Conservation (phyloP, 2,113 vertebrate genomes). For the Gobio gobio region DNA sequence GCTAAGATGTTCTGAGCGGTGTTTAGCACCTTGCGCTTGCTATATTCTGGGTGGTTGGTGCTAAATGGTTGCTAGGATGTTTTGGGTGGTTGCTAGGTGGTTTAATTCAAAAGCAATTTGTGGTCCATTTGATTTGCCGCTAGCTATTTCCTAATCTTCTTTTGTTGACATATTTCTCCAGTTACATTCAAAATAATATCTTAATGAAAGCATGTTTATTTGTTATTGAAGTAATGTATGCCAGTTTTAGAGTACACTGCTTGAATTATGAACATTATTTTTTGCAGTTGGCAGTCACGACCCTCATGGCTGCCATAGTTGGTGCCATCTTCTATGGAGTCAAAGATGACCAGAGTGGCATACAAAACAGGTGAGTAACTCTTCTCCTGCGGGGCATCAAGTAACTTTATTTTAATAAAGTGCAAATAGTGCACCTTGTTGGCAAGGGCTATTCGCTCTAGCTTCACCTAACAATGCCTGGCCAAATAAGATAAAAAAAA, state of each 20-base stretch:
- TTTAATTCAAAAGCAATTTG: not conserved
- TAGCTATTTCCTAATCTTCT: not conserved
- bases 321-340: slow-evolving; percentile 87
- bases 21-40: too few relatives aligned
- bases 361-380: slow-evolving; percentile 87
- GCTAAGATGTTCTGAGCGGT: too few relatives aligned
- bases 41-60: too few relatives aligned
- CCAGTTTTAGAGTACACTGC: not conserved
- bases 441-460: too few relatives aligned
- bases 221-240: not conserved
- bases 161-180: not conserved
- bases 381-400: too few relatives aligned
- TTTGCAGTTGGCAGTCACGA: slow-evolving; percentile 79
- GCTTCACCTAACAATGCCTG: too few relatives aligned
- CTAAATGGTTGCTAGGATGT: too few relatives aligned
- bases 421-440: too few relatives aligned
- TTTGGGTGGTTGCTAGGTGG: too few relatives aligned
- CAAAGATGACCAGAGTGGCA: slow-evolving; percentile 77
- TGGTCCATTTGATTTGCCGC: not conserved
- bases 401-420: not conserved
- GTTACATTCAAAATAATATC: not conserved
- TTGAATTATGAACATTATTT: not conserved
- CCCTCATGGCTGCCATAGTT: slow-evolving; percentile 83
- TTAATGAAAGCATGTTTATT: not conserved
- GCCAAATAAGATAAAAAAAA: too few relatives aligned